These are phyloP conservation scores for Peromyscus polionotus DNA, from an alignment of 2,113 vertebrate genomes.

Conservation along the genomic window DNA sequence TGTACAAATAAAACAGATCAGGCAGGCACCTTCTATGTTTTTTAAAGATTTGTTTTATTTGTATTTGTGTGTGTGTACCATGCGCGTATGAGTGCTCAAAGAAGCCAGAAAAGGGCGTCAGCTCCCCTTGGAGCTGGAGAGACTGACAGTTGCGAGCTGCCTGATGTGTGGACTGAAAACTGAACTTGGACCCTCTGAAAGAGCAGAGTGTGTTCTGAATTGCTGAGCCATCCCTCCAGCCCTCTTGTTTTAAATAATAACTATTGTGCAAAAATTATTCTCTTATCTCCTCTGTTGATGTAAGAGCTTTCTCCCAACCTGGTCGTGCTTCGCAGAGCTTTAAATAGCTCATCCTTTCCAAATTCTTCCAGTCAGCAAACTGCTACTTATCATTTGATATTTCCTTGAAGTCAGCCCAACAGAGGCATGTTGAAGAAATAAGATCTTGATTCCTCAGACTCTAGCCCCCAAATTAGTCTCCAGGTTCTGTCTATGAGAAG, in stretches of 20 bases:
- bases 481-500: not conserved
- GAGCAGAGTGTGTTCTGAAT: not conserved
- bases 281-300: not conserved
- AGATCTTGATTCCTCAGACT: constrained; percentile 55
- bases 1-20: not conserved
- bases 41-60: not conserved
- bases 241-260: constrained; percentile 49
- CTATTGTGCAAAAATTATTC: constrained; percentile 37
- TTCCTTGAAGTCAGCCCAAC: constrained; percentile 68
- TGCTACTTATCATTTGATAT: constrained; percentile 63
- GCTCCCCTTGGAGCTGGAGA: not conserved
- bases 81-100: no score
- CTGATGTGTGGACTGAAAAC: no score
- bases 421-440: constrained; percentile 72
- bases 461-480: constrained; percentile 52
- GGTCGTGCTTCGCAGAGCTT: constrained; percentile 46
- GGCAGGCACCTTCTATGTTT: not conserved
- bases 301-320: constrained; percentile 52
- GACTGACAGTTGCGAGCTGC: not conserved
- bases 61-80: not conserved
- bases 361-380: constrained; percentile 54
- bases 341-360: constrained; percentile 73
- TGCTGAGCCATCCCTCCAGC: not conserved
- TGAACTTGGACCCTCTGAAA: not conserved
- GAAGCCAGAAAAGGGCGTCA: not conserved